phyloP scores from a whole-genome alignment of 2,888 invertebrate genomes.

The Ashinkailepas kermadecensis region DNA sequence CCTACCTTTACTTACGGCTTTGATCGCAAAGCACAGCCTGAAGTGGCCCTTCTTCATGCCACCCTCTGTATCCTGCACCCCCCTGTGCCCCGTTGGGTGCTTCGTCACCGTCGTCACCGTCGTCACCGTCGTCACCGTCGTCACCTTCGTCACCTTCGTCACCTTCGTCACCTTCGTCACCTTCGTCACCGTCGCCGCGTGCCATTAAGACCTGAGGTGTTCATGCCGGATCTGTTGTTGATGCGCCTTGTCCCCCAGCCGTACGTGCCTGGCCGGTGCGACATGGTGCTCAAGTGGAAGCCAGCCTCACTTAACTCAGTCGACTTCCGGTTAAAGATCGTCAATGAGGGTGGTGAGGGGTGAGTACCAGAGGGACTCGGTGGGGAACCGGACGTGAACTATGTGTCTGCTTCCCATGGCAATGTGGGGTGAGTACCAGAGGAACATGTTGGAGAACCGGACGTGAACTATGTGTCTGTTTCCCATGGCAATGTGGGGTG shows the following conservation, averaged over 20 bases:
- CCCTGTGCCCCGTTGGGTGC: background rate
- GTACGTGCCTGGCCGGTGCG: conserved; percentile 73
- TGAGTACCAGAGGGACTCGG: conserved; percentile 42
- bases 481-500: too few relatives aligned
- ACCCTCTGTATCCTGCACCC: too few relatives aligned
- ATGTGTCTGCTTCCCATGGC: too few relatives aligned
- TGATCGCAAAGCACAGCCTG: too few relatives aligned
- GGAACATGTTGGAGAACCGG: too few relatives aligned
- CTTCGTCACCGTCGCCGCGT: background rate
- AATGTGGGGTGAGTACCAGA: too few relatives aligned
- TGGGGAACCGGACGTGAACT: too few relatives aligned
- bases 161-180: background rate
- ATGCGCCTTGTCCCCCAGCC: conserved; percentile 48
- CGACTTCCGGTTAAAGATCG: conserved; percentile 84
- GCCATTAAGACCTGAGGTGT: background rate
- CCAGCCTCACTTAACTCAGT: conserved; percentile 88
- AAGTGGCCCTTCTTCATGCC: too few relatives aligned
- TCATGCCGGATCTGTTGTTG: too few relatives aligned
- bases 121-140: background rate
- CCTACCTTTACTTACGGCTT: too few relatives aligned
- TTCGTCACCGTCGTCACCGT: background rate
- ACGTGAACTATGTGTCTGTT: too few relatives aligned
- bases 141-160: background rate
- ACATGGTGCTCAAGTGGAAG: conserved; percentile 93
- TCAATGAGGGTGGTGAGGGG: conserved; percentile 62